These are phyloP conservation scores for Thereva nobilitata DNA, from an alignment of 2,888 invertebrate genomes.

Conservation along the genomic window DNA sequence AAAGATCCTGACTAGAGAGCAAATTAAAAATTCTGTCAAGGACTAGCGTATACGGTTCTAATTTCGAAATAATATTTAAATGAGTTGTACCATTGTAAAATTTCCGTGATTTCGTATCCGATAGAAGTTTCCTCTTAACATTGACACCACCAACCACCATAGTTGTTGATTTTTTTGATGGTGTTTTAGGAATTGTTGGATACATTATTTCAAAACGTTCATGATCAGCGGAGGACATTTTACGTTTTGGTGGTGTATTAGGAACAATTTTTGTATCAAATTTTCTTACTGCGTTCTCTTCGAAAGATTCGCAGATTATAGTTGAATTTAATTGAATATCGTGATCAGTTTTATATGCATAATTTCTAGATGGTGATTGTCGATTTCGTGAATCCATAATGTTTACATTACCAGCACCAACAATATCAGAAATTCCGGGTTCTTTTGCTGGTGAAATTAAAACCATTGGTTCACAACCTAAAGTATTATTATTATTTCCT, in stretches of 20 bases:
- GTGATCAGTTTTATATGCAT: neutral
- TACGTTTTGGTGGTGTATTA: slow-evolving; percentile 37
- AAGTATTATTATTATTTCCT: too few species aligned
- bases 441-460: too few species aligned
- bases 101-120: slow-evolving; percentile 2
- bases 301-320: too few species aligned
- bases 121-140: neutral
- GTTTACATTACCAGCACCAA: too few species aligned
- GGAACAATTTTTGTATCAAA: slow-evolving; percentile 4
- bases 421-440: too few species aligned
- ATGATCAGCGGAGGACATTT: slow-evolving; percentile 22
- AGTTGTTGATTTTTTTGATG: slow-evolving; percentile 27
- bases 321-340: neutral
- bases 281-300: too few species aligned
- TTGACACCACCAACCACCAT: neutral
- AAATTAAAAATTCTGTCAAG: slow-evolving; percentile 37
- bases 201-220: slow-evolving; percentile 39
- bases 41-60: slow-evolving; percentile 36
- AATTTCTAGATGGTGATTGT: neutral
- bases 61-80: slow-evolving; percentile 40
- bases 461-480: too few species aligned
- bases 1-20: slow-evolving; percentile 36
- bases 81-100: slow-evolving; percentile 36
- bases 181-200: slow-evolving; percentile 39
- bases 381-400: neutral